These are phyloP conservation scores for Oreochromis spilurus DNA, from an alignment of 2,113 vertebrate species.

Conservation along the genomic window DNA sequence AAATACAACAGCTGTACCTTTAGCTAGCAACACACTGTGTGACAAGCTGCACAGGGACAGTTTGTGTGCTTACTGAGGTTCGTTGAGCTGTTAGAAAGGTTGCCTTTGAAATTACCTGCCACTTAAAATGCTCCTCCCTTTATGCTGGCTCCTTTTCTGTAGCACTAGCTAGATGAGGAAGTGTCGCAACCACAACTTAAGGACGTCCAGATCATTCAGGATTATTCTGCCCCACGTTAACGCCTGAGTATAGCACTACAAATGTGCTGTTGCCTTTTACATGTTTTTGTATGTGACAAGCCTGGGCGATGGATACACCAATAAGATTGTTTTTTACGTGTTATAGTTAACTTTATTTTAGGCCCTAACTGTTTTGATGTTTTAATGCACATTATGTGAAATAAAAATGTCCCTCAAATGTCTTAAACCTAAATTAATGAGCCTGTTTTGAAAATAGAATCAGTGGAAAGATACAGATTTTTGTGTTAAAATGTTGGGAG, in stretches of 20 bases:
- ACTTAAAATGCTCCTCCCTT: neutral
- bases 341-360: neutral
- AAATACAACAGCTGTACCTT: neutral
- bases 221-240: neutral
- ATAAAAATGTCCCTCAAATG: neutral
- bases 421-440: neutral
- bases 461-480: neutral
- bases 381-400: neutral
- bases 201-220: neutral
- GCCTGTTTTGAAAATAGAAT: neutral
- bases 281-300: neutral
- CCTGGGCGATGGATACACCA: neutral
- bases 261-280: neutral
- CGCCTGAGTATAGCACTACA: neutral
- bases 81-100: neutral
- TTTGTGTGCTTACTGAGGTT: neutral
- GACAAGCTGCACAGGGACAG: neutral
- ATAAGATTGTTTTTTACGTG: neutral
- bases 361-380: neutral
- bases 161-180: neutral
- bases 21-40: neutral
- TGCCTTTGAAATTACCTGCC: neutral
- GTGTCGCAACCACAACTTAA: neutral
- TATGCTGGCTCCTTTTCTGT: neutral
- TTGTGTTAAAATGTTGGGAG: neutral